phyloP scores from a whole-genome alignment of 1,140 invertebrate genomes.

The Bombus sylvicola region DNA sequence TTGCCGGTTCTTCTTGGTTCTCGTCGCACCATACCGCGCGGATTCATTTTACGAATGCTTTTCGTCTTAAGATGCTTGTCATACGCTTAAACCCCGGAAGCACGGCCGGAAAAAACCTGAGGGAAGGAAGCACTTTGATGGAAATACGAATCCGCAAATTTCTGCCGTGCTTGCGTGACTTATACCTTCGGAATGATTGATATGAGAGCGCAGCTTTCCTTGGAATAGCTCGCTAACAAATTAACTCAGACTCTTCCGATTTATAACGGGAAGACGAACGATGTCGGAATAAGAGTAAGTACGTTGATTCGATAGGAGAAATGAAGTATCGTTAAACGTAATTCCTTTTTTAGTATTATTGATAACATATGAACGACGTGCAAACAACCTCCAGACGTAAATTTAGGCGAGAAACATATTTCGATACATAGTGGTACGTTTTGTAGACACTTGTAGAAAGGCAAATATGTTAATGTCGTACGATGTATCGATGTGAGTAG shows the following conservation, averaged over 20 bases:
- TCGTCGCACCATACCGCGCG: background rate
- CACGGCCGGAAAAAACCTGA: background rate
- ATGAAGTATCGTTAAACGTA: too few species aligned
- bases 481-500: background rate
- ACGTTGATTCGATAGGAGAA: background rate
- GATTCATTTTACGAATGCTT: constrained; percentile 29
- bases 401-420: background rate
- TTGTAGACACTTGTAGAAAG: too few species aligned
- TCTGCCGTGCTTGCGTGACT: background rate
- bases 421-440: background rate
- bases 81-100: constrained; percentile 1
- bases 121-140: background rate
- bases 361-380: background rate
- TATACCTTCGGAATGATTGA: constrained; percentile 1
- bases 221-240: background rate
- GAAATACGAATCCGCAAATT: background rate
- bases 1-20: background rate
- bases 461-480: constrained; percentile 25
- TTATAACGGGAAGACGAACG: background rate
- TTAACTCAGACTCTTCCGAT: background rate
- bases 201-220: background rate
- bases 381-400: background rate
- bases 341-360: too few species aligned
- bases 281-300: constrained; percentile 34
- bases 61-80: constrained; percentile 19